Conservation (phyloP, 2,888 invertebrate genomes). For the Spatulosminthurus flaviceps region DNA sequence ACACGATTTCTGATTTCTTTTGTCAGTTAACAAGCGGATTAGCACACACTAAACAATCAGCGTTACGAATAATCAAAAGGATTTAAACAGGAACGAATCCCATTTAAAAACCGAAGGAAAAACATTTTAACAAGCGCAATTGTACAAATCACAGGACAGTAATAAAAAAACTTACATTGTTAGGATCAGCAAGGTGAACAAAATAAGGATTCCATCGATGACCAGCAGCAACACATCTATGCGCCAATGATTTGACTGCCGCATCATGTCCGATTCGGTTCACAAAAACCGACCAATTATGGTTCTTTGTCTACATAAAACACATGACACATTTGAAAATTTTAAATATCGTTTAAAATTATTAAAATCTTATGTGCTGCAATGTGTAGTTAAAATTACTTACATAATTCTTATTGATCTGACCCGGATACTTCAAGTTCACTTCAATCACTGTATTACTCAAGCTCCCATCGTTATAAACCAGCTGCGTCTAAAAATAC, state of each 20-base stretch:
- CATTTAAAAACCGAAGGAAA: too few relatives aligned
- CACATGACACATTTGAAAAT: too few relatives aligned
- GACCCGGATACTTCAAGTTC: conserved; percentile 86
- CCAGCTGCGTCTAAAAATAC: conserved; percentile 80
- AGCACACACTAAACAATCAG: too few relatives aligned
- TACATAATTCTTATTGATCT: conserved; percentile 82
- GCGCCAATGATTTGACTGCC: conserved; percentile 78
- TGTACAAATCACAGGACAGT: neutral
- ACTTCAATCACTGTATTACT: conserved; percentile 92
- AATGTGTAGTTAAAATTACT: conserved; percentile 61
- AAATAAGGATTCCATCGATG: conserved; percentile 92
- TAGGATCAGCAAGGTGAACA: conserved; percentile 87
- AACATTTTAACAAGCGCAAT: too few relatives aligned
- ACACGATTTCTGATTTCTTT: neutral
- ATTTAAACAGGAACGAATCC: too few relatives aligned
- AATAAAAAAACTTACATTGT: conserved; percentile 74
- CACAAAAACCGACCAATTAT: conserved; percentile 90
- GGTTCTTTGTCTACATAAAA: conserved; percentile 76
- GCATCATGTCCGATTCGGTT: conserved; percentile 93
- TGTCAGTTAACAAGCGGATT: too few relatives aligned
- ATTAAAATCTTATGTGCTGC: too few relatives aligned
- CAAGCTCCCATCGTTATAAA: conserved; percentile 84
- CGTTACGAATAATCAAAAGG: too few relatives aligned
- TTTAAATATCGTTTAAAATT: too few relatives aligned
- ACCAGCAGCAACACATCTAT: conserved; percentile 89